phyloP scores from a whole-genome alignment of 37 sponge, comb jelly and placozoan genomes.

The Chondrilla cf. caribensis region DNA sequence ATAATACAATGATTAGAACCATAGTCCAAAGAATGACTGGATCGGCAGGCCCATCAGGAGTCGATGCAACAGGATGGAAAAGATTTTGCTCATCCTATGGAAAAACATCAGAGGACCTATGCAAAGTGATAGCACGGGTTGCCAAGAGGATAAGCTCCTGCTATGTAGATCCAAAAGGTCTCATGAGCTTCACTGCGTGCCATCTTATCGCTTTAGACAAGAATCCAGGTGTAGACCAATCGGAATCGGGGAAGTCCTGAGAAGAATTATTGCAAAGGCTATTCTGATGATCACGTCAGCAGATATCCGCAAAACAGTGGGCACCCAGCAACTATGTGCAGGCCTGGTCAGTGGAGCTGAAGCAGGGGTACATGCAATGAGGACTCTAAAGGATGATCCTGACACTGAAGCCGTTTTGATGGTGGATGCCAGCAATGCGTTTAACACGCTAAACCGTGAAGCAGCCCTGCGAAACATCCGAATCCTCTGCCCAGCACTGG shows the following conservation, averaged over 20 bases:
- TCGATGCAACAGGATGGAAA: constrained; percentile 3
- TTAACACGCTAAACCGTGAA: background rate
- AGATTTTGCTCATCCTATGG: constrained; percentile 7
- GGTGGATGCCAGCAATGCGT: background rate
- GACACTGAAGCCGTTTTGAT: background rate
- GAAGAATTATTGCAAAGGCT: background rate
- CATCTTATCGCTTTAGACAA: background rate
- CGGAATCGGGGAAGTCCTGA: background rate
- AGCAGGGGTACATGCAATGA: background rate
- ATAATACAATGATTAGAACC: constrained; percentile 4
- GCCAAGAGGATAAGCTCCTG: constrained; percentile 13
- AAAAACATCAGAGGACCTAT: background rate
- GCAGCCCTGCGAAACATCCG: background rate
- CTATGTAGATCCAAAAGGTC: constrained; percentile 17
- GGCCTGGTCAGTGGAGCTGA: background rate
- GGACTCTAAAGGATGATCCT: background rate
- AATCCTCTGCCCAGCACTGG: background rate
- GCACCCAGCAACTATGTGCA: background rate
- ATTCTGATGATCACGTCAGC: background rate
- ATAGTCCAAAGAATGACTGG: background rate
- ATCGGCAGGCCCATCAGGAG: constrained; percentile 5
- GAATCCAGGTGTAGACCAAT: background rate
- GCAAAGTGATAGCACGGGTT: background rate
- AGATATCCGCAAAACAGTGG: background rate
- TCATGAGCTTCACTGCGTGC: background rate